Evolutionary conservation across 2,113 vertebrate species (phyloP).

Genomic region (Ramphastos sulfuratus): DNA sequence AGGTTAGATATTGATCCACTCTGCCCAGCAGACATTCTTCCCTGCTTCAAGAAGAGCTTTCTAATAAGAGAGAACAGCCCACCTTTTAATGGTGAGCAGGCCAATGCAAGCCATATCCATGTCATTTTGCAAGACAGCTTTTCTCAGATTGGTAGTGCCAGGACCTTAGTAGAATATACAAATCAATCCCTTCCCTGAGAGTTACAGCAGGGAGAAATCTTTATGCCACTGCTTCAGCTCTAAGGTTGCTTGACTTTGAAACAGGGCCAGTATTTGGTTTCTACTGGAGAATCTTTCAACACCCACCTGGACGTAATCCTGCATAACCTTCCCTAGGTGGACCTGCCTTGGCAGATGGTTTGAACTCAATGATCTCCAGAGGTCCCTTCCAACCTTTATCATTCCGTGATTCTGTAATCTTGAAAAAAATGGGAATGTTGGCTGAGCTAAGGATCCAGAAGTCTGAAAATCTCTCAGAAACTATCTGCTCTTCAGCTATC

Average conservation of each 20-base stretch:
- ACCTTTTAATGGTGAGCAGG: not conserved
- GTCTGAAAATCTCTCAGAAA: not conserved
- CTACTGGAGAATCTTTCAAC: not conserved
- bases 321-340: too few species aligned
- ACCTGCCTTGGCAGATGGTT: too few species aligned
- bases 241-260: not conserved
- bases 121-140: not conserved
- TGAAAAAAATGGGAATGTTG: not conserved
- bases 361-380: too few species aligned
- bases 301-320: too few species aligned
- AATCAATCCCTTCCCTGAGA: not conserved
- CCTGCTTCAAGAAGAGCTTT: not conserved
- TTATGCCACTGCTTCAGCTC: not conserved
- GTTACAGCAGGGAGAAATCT: not conserved
- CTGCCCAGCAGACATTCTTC: not conserved
- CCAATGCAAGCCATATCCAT: not conserved
- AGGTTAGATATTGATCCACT: not conserved
- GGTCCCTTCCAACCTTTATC: too few species aligned
- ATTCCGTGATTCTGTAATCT: not conserved
- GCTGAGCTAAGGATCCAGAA: not conserved
- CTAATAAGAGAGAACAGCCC: not conserved
- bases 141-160: not conserved
- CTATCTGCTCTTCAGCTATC: not conserved
- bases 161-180: not conserved
- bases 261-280: not conserved